Evolutionary conservation across 2,797 vertebrate genomes (phyloP), one percentile per base, ranked within the genome.

Genomic region (Phalloptychus januarius): DNA sequence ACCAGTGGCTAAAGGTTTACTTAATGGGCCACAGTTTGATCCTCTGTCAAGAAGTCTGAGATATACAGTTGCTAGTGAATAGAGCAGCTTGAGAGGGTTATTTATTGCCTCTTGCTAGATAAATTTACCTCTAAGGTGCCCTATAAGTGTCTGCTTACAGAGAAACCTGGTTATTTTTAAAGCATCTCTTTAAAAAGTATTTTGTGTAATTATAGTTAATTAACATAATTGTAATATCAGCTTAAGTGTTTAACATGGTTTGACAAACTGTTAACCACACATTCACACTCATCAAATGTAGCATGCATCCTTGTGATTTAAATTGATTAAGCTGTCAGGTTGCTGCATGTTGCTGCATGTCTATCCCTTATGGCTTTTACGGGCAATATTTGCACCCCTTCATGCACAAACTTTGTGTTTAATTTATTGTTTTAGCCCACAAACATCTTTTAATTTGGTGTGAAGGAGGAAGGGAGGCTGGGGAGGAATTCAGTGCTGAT

Each of bases 21-120:
- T 79, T 89, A 91, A 89, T 91, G 86, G 86, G 76, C 79, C 63
- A 71, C 40, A 82, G 82, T 91, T 89, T 93, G 89, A 92, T 92
- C 85, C 79, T 83, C 83, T 87, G 88, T 93, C 90, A 88, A 87
- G 83, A 76, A 87, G 72, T 46, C 83, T 79, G 71, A 80, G 87
- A 90, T 89, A 85, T 85, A 90, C 83, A 77, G 87, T 87, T 89
- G 83, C 80, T 82, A 82, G 76, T 75, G 79, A 83, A 81, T 77
- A 52, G 63, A 81, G 76, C 52, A 77, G 18, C 78, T 45, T 67
- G 67, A 84, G 74, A 79, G 79, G 42, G 78, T 83, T 83, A 88
- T 90, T 87, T 80, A 90, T 86, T 72, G 73, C 38, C 76, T 20
- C n/a, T 52, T 48, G 54, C 31, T 33, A 86, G 76, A 85, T 86